Evolutionary conservation across 2,888 invertebrate species (phyloP).

Genomic region (Lasioglossum leucozonium): DNA sequence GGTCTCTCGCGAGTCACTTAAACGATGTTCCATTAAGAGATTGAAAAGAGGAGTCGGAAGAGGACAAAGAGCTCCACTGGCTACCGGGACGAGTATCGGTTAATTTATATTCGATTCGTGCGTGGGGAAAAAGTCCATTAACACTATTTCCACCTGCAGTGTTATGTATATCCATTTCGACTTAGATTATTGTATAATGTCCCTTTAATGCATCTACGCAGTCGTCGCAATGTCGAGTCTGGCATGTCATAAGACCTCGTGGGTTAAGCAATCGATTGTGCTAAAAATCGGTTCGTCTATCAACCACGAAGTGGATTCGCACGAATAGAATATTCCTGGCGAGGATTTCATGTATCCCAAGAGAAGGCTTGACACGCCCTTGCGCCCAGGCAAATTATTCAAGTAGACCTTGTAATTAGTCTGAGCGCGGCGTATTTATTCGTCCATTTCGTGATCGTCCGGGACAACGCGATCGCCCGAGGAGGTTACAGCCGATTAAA

Average conservation of each 20-base stretch:
- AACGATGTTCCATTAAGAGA: not conserved
- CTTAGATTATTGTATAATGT: too few species aligned
- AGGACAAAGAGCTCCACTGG: not conserved
- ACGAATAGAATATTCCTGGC: not conserved
- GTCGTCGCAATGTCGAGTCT: too few species aligned
- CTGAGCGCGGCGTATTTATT: not conserved
- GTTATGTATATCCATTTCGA: too few species aligned
- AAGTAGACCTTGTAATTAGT: not conserved
- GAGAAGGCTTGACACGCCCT: not conserved
- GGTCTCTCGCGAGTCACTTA: not conserved
- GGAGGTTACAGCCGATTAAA: constrained; percentile 58
- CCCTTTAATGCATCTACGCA: too few species aligned
- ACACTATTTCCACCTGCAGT: too few species aligned
- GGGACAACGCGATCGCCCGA: constrained; percentile 15
- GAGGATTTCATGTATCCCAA: not conserved
- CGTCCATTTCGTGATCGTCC: constrained; percentile 8
- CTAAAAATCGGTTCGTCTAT: not conserved
- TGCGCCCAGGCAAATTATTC: not conserved
- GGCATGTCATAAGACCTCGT: too few species aligned
- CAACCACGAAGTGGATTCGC: too few species aligned
- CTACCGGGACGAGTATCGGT: not conserved
- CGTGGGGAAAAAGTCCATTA: not conserved
- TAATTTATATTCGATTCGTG: not conserved
- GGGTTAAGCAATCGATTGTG: not conserved
- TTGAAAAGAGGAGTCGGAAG: not conserved